These are phyloP conservation scores for Coilia nasus DNA, from an alignment of 2,797 vertebrate genomes.

Conservation along the genomic window DNA sequence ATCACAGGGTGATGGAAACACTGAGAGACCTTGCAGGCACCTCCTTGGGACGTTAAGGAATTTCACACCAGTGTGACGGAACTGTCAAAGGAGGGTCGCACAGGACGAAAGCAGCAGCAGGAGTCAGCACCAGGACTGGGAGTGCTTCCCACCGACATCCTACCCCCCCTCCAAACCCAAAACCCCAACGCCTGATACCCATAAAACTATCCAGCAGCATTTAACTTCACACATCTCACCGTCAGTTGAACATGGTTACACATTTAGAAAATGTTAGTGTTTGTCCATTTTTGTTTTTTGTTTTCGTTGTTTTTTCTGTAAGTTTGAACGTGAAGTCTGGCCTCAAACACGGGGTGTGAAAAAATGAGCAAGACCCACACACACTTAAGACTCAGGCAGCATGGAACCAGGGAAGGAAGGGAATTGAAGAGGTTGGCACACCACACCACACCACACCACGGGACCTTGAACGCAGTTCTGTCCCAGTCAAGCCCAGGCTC, in stretches of 20 bases:
- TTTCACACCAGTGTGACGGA: conserved; percentile 64
- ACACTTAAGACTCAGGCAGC: background rate
- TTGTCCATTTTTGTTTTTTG: conserved; percentile 6
- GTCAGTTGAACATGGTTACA: conserved; percentile 47
- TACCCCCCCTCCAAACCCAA: background rate
- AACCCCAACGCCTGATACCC: background rate
- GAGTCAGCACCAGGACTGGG: background rate
- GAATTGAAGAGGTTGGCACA: background rate
- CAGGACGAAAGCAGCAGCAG: background rate
- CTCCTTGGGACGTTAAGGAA: conserved; percentile 47
- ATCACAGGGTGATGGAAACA: background rate
- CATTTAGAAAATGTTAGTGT: background rate
- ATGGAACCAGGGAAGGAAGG: background rate
- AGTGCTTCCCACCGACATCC: background rate
- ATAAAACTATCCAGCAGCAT: background rate
- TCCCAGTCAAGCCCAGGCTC: conserved; percentile 46
- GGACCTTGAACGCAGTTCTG: conserved; percentile 22
- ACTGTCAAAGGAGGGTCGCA: background rate
- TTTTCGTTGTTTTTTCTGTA: background rate
- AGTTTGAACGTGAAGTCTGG: background rate
- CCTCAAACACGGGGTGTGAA: background rate
- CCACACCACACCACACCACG: background rate
- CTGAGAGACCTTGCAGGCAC: conserved; percentile 36
- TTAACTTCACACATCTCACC: background rate
- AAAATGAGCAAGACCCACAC: background rate